Evolutionary conservation across 2,113 vertebrate species (phyloP), one percentile per base, ranked within the genome.

Genomic region (Terrapene triunguis): DNA sequence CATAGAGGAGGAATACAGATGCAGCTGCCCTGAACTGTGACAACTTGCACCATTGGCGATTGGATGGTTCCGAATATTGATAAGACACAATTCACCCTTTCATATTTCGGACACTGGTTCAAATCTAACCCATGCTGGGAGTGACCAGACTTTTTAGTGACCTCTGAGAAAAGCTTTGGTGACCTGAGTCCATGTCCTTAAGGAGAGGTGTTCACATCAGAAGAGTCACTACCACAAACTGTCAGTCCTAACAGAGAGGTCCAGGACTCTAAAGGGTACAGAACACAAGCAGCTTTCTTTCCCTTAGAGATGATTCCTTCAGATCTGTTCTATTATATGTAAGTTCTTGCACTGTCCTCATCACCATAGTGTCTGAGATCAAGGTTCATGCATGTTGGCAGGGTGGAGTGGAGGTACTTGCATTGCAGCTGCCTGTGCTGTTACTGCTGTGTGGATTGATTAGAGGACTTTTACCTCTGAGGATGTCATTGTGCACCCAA

Each of bases 361-460:
- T 38, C 85, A 80, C 8, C 25, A 29, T 74, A 88, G 12, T 22
- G 48, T 35, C 16, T 84, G 72, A 88, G 27, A 6, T 54, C 42
- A 54, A 38, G 2, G 10, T 48, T 92, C 47, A 91, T 48, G 1
- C 10, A 53, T n/a, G 51, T 2, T 84, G 51, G 29, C 24, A 78
- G 16, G 22, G 50, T 91, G 55, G 51, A 53, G 17, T 53, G 17
- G 51, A 53, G 51, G 51, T 53, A 53, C 51, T 53, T 0, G 0
- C 4, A 80, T 59, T 59, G 51, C 17, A 53, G 51, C 51, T 53
- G 51, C 51, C 51, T 53, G 51, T 53, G 51, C 17, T 19, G 51
- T 53, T 17, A 53, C 51, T 53, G 51, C 51, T 53, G 51, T 53
- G 51, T 53, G 51, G 51, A 53, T 53, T 53, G 17, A 59, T 59